phyloP scores from a whole-genome alignment of 2,888 invertebrate genomes.

The Cyrtodaria siliqua region DNA sequence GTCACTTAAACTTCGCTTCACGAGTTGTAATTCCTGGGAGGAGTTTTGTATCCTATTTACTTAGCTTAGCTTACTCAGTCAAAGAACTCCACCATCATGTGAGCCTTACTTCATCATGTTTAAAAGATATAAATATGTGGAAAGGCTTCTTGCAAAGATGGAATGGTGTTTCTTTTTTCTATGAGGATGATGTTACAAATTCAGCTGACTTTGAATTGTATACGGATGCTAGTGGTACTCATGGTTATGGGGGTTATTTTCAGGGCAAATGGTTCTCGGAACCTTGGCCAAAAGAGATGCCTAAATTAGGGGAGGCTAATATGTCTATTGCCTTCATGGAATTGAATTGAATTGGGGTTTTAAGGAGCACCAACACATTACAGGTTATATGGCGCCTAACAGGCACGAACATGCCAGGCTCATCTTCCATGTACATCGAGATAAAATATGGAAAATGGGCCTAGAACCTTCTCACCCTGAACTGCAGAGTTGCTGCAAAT shows the following conservation, averaged over 20 bases:
- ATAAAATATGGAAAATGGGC: too few relatives aligned
- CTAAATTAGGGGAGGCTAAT: not conserved
- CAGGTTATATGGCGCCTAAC: too few relatives aligned
- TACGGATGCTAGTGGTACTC: conserved; percentile 24
- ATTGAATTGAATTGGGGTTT: too few relatives aligned
- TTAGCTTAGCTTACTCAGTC: conserved; percentile 25
- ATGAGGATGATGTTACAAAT: conserved; percentile 22
- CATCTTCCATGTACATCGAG: too few relatives aligned
- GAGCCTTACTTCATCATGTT: conserved; percentile 16
- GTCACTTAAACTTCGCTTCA: conserved; percentile 41
- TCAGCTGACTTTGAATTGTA: conserved; percentile 38
- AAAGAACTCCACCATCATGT: conserved; percentile 42
- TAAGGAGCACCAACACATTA: too few relatives aligned
- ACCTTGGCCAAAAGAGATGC: conserved; percentile 25
- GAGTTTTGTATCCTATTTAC: conserved; percentile 38
- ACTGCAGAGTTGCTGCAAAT: too few relatives aligned
- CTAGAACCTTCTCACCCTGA: too few relatives aligned
- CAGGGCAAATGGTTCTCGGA: conserved; percentile 43
- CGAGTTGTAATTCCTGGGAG: conserved; percentile 37
- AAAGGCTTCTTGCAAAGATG: conserved; percentile 21
- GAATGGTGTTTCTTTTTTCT: conserved; percentile 56
- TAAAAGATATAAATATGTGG: conserved; percentile 44
- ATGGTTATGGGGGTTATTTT: conserved; percentile 28
- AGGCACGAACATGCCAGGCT: too few relatives aligned
- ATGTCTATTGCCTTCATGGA: conserved; percentile 13